phyloP scores from a whole-genome alignment of 1,140 invertebrate genomes.

The Hylyphantes graminicola region DNA sequence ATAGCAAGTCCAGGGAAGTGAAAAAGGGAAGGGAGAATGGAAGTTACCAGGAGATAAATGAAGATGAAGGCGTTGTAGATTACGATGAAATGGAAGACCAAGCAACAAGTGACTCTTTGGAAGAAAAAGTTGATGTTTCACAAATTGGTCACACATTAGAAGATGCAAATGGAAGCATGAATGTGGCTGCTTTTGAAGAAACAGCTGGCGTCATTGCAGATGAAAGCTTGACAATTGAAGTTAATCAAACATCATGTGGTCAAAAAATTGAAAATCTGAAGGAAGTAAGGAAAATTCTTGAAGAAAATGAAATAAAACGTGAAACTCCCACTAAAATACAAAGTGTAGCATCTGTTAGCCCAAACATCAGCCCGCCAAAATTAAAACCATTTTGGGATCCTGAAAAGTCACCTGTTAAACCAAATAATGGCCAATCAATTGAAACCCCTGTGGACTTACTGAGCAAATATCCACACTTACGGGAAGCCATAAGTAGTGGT shows the following conservation, averaged over 20 bases:
- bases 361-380: conserved; percentile 13
- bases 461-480: conserved; percentile 30
- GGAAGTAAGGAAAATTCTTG: no score
- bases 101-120: no score
- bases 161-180: background rate
- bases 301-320: background rate
- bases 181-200: no score
- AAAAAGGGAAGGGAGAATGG: background rate
- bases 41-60: background rate
- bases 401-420: background rate
- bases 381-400: conserved; percentile 50
- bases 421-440: background rate
- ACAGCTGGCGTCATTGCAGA: no score
- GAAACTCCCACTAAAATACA: background rate
- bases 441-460: background rate
- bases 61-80: no score
- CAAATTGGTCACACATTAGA: background rate
- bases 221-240: no score
- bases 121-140: no score
- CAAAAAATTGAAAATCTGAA: no score
- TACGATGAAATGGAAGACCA: background rate
- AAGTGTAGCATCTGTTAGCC: no score
- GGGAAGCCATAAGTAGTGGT: conserved; percentile 29
- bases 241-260: no score
- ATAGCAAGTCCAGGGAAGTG: background rate